phyloP scores from a whole-genome alignment of 2,113 vertebrate species.

The mouse (Mus musculus) region GRCm39 chr7:53574001-53574500 shows the following conservation, averaged over 20 bases:
- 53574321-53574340: not conserved
- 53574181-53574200: fast-evolving
- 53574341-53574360: not conserved
- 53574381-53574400: not conserved
- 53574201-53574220: not conserved
- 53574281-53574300: not conserved
- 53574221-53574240: not conserved
- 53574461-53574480: constrained; percentile 45
- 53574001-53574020: not conserved
- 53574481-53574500: constrained; percentile 51
- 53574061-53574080: not conserved
- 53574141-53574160: not conserved
- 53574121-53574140: not conserved
- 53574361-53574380: not conserved
- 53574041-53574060: not conserved
- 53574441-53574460: constrained; percentile 71
- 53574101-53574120: constrained; percentile 29
- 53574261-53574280: not conserved
- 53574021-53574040: not conserved
- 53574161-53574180: not conserved
- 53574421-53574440: constrained; percentile 52
- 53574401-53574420: constrained; percentile 35
- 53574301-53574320: not conserved
- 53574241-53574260: not conserved
- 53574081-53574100: constrained; percentile 32